A percentile compares a stretch with the other conserved stretches of the same genome.
phyloP scores from a whole-genome alignment of 92 coral and sea anemone species.

The Bergia puertoricense region DNA sequence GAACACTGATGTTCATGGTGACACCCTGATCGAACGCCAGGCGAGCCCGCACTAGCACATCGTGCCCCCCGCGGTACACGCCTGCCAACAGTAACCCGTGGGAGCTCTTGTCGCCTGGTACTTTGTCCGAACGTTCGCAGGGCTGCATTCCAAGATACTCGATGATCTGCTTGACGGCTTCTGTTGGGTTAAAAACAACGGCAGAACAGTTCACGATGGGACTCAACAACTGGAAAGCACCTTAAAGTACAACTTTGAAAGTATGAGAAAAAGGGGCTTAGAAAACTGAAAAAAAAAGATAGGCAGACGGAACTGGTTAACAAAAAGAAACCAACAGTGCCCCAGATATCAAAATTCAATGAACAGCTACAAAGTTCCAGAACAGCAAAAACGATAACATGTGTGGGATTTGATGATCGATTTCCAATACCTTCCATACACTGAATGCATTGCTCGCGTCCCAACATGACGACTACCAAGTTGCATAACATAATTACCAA shows the following conservation, averaged over 20 bases:
- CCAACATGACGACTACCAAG: too few relatives aligned
- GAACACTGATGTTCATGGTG: conserved; percentile 96
- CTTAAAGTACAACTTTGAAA: too few relatives aligned
- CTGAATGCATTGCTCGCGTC: too few relatives aligned
- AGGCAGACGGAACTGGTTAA: background rate
- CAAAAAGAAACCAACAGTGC: background rate
- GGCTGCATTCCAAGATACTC: conserved; percentile 99
- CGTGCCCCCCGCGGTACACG: conserved; percentile 95
- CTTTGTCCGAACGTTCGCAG: conserved; percentile 95
- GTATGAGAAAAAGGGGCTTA: background rate
- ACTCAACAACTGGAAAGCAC: background rate
- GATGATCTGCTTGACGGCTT: conserved; percentile 97
- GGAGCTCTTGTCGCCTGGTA: conserved; percentile 90
- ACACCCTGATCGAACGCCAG: conserved; percentile 98
- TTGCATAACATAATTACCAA: too few relatives aligned
- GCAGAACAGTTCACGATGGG: background rate
- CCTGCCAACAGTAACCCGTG: conserved; percentile 95
- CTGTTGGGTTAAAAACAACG: conserved; percentile 51
- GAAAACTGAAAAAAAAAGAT: too few relatives aligned
- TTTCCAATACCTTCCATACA: too few relatives aligned
- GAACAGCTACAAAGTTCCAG: background rate
- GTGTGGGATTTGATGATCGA: background rate
- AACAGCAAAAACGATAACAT: background rate
- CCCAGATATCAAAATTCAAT: background rate
- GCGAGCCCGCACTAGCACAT: conserved; percentile 92